Evolutionary conservation across 2,113 vertebrate genomes (phyloP).

Genomic region (Cololabis saira): DNA sequence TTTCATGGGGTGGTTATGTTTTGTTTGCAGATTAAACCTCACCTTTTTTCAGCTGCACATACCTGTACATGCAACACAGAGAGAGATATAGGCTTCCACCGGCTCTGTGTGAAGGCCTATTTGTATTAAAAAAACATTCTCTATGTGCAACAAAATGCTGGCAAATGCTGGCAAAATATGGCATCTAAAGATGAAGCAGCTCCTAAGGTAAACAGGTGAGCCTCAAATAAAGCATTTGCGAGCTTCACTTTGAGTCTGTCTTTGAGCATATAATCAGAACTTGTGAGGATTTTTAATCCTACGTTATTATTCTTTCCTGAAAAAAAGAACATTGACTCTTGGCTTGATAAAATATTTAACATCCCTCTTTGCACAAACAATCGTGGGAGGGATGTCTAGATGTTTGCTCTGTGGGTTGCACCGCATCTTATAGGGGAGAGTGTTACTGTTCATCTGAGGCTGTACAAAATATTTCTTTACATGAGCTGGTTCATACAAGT

Average conservation of each 20-base stretch:
- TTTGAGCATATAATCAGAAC: slow-evolving; percentile 26
- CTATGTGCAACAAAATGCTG: slow-evolving; percentile 52
- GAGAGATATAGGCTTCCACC: slow-evolving; percentile 6
- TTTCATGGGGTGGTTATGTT: slow-evolving; percentile 47
- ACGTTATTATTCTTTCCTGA: slow-evolving; percentile 17
- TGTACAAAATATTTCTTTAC: slow-evolving; percentile 23
- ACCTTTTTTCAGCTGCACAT: slow-evolving; percentile 13
- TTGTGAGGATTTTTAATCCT: neutral
- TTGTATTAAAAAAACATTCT: slow-evolving; percentile 43
- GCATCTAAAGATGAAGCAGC: slow-evolving; percentile 38
- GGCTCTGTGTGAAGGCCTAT: slow-evolving; percentile 3
- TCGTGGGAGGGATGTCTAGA: slow-evolving; percentile 32
- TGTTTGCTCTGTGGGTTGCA: slow-evolving; percentile 25
- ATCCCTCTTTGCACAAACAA: slow-evolving; percentile 59
- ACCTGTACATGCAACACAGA: slow-evolving; percentile 9
- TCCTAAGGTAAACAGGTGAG: slow-evolving; percentile 61
- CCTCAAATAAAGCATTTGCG: slow-evolving; percentile 55
- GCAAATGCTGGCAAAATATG: no score
- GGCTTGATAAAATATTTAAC: slow-evolving; percentile 62
- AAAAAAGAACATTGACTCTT: slow-evolving; percentile 55
- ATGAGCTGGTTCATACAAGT: slow-evolving; percentile 40
- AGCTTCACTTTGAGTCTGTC: slow-evolving; percentile 31
- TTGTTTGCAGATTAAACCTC: slow-evolving; percentile 27
- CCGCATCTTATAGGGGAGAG: slow-evolving; percentile 1
- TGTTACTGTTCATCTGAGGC: slow-evolving; percentile 50